Evolutionary conservation across 2,888 invertebrate genomes (phyloP).

Genomic region (Heliconius hortense): DNA sequence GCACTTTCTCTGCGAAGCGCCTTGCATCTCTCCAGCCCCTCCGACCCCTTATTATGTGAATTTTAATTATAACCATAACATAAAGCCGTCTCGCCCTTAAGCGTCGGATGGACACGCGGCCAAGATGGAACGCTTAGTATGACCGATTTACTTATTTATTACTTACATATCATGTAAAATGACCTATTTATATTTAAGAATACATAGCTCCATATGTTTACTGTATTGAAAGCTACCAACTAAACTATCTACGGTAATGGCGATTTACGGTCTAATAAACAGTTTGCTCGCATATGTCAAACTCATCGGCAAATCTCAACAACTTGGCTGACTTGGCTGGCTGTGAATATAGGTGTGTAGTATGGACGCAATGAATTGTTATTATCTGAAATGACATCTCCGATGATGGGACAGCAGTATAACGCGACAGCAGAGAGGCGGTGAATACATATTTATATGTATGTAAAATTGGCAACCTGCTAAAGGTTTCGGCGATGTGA

Average conservation of each 20-base stretch:
- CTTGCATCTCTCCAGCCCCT: conserved; percentile 40
- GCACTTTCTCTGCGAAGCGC: conserved; percentile 43
- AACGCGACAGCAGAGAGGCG: not conserved
- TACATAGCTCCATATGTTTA: not conserved
- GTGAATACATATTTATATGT: too few species aligned
- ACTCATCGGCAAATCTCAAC: not conserved
- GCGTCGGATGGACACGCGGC: conserved; percentile 36
- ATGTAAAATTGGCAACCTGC: too few species aligned
- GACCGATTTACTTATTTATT: conserved; percentile 17
- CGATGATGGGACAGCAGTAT: not conserved
- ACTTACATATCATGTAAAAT: not conserved
- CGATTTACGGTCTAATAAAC: not conserved
- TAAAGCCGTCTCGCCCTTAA: conserved; percentile 37
- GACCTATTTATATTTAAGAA: not conserved
- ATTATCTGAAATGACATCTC: not conserved
- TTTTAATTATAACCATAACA: conserved; percentile 43
- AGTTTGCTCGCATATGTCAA: not conserved
- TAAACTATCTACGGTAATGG: not conserved
- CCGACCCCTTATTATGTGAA: conserved; percentile 39
- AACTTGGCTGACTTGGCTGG: not conserved
- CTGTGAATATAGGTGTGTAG: not conserved
- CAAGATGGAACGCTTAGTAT: conserved; percentile 25
- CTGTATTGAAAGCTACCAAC: not conserved
- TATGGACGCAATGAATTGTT: not conserved
- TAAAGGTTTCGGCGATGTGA: not conserved